These are phyloP conservation scores for Pseudochaenichthys georgianus DNA, from an alignment of 2,797 vertebrate genomes.

Conservation along the genomic window DNA sequence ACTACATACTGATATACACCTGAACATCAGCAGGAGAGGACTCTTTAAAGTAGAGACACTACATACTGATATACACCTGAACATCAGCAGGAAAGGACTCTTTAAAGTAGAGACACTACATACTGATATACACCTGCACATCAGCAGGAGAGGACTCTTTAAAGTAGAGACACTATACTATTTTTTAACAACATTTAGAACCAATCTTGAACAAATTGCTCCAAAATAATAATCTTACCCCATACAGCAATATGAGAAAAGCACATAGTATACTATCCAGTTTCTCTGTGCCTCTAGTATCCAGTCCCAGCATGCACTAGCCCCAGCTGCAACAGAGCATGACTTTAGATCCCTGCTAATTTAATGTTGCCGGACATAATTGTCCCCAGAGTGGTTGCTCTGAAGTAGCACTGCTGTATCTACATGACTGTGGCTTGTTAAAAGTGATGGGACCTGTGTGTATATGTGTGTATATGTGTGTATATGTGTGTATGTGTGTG, in stretches of 20 bases:
- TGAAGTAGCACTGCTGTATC: conserved; percentile 63
- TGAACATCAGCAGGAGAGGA: too few relatives aligned
- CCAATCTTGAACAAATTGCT: background rate
- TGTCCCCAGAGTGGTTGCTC: conserved; percentile 72
- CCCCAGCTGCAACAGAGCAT: conserved; percentile 53
- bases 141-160: too few relatives aligned
- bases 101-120: too few relatives aligned
- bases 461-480: conserved; percentile 20
- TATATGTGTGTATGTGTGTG: too few relatives aligned
- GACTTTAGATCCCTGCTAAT: conserved; percentile 74
- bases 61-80: too few relatives aligned
- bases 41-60: too few relatives aligned
- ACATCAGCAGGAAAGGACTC: too few relatives aligned
- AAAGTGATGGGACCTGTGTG: conserved; percentile 60
- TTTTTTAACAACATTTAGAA: too few relatives aligned
- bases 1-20: too few relatives aligned
- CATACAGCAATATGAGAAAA: conserved; percentile 17
- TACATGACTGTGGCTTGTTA: conserved; percentile 67
- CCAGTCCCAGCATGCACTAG: conserved; percentile 55
- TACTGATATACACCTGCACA: too few relatives aligned
- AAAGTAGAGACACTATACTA: too few relatives aligned
- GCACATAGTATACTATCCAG: conserved; percentile 22
- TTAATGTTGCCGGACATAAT: conserved; percentile 77
- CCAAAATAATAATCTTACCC: conserved; percentile 33
- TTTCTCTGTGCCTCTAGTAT: conserved; percentile 40